A percentile compares a stretch with the other conserved stretches of the same genome.
These are phyloP conservation scores for Catharus minimus DNA, from an alignment of 2,113 vertebrate genomes.

Conservation along the genomic window DNA sequence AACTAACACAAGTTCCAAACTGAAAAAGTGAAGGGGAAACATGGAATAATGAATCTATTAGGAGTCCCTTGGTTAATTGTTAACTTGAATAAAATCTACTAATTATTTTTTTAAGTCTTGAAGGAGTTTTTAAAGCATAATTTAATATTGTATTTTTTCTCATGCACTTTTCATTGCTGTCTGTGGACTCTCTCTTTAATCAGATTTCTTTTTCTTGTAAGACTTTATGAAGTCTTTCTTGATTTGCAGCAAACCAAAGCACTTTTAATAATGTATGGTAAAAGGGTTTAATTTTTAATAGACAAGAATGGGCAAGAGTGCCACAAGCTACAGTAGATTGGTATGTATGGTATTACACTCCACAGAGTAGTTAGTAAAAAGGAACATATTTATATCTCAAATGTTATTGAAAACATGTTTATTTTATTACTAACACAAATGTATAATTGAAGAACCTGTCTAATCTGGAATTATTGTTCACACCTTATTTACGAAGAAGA, in stretches of 20 bases:
- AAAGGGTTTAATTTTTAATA: slow-evolving; percentile 82
- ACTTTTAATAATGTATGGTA: slow-evolving; percentile 79
- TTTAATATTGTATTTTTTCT: slow-evolving; percentile 62
- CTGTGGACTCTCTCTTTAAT: slow-evolving; percentile 69
- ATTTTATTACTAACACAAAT: slow-evolving; percentile 75
- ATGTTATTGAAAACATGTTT: slow-evolving; percentile 68
- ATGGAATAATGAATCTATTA: slow-evolving; percentile 6
- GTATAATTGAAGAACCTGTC: slow-evolving; percentile 76
- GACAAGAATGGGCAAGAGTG: slow-evolving; percentile 63
- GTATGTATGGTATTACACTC: slow-evolving; percentile 52
- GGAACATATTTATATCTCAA: slow-evolving; percentile 66
- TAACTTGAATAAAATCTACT: slow-evolving; percentile 65
- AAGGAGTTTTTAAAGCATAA: slow-evolving; percentile 62
- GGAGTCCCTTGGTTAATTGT: slow-evolving; percentile 45
- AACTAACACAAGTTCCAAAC: not conserved
- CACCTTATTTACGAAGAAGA: slow-evolving; percentile 67
- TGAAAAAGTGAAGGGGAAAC: not conserved
- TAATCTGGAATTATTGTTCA: slow-evolving; percentile 65
- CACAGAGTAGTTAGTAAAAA: slow-evolving; percentile 42
- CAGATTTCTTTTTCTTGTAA: slow-evolving; percentile 57
- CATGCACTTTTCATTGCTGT: slow-evolving; percentile 53
- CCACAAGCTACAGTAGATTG: slow-evolving; percentile 44
- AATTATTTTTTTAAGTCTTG: slow-evolving; percentile 66
- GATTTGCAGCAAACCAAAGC: slow-evolving; percentile 74
- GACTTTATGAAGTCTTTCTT: slow-evolving; percentile 73